Evolutionary conservation across 2,797 vertebrate species (phyloP).

Genomic region (Borostomias antarcticus): DNA sequence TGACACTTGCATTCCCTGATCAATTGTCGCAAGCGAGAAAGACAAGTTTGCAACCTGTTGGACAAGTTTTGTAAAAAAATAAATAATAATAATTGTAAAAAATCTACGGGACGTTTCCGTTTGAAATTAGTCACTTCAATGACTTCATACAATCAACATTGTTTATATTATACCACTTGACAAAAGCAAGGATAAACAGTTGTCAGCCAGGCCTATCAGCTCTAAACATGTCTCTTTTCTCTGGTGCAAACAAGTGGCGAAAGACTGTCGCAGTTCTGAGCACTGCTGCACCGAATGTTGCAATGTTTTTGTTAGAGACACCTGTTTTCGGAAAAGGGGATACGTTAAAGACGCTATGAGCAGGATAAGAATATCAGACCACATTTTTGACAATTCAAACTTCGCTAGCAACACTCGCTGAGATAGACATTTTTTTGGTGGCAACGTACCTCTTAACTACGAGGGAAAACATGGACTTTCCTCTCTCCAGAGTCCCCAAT

Average conservation of each 20-base stretch:
- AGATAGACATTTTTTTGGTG: constrained; percentile 60
- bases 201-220: background rate
- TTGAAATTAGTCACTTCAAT: background rate
- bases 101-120: constrained; percentile 46
- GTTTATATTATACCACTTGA: background rate
- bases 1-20: constrained; percentile 59
- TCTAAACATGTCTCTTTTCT: background rate
- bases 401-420: constrained; percentile 59
- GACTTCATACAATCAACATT: background rate
- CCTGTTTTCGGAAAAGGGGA: too few species aligned
- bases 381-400: background rate
- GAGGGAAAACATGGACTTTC: constrained; percentile 45
- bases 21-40: constrained; percentile 53
- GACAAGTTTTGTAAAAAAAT: constrained; percentile 62
- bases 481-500: constrained; percentile 16
- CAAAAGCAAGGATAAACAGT: background rate
- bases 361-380: background rate
- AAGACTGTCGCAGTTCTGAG: background rate
- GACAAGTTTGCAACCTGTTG: constrained; percentile 65
- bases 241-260: background rate
- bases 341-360: too few species aligned
- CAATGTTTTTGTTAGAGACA: background rate
- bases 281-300: background rate
- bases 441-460: constrained; percentile 46
- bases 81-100: constrained; percentile 11